Percentiles rank a stretch among this genome's conserved stretches.
Conservation (phyloP, 2,113 vertebrate genomes). For the Antigone vipio region DNA sequence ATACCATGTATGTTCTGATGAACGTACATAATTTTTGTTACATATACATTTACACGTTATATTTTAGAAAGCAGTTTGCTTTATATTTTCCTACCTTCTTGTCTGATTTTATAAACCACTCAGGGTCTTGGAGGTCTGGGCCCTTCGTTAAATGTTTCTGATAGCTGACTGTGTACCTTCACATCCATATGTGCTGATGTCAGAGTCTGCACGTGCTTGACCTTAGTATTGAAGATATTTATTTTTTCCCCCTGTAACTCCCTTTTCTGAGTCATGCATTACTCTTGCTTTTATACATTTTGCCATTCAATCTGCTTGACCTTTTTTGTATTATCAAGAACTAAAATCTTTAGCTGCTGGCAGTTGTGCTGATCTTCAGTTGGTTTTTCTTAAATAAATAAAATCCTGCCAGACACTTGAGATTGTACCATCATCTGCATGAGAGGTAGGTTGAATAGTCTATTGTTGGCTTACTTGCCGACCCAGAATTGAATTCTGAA, state of each 20-base stretch:
- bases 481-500: background rate
- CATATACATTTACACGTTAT: rapidly evolving
- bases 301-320: background rate
- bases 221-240: background rate
- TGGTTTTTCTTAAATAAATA: background rate
- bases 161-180: background rate
- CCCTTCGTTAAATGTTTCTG: background rate
- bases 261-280: background rate
- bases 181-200: background rate
- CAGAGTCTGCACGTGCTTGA: background rate
- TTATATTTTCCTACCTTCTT: background rate
- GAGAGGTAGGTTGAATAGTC: background rate
- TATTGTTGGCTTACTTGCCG: background rate
- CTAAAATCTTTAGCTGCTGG: background rate
- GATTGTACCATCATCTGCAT: background rate
- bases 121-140: background rate
- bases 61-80: background rate
- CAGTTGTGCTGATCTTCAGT: background rate
- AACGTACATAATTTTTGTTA: background rate
- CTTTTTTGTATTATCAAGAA: background rate
- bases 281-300: background rate
- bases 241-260: background rate
- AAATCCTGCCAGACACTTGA: background rate
- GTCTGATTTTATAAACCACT: background rate
- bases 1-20: background rate